phyloP scores from a whole-genome alignment of 2,797 vertebrate genomes.

The Discoglossus pictus region DNA sequence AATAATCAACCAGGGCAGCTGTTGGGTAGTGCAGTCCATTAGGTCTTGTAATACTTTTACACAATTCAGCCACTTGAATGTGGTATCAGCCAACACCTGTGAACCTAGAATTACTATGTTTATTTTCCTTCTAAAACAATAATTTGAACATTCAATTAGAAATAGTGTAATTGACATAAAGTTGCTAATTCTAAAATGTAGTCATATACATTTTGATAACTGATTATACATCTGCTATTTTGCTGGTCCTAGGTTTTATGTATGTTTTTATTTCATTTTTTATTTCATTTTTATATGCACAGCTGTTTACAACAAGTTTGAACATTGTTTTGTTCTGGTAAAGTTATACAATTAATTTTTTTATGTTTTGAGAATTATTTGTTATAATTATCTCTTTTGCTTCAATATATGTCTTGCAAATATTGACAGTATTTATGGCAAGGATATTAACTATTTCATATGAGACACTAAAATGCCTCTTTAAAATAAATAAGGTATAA shows the following conservation, averaged over 20 bases:
- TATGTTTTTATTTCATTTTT: too few relatives aligned
- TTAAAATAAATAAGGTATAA: too few relatives aligned
- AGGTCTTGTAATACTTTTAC: conserved; percentile 17
- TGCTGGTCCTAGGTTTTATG: neutral
- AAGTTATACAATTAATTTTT: neutral
- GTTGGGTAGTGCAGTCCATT: conserved; percentile 30
- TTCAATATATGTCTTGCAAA: too few relatives aligned
- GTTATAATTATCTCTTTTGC: too few relatives aligned
- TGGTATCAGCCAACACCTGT: conserved; percentile 23
- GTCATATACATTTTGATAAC: conserved; percentile 6
- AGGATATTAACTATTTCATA: too few relatives aligned
- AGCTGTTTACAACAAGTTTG: conserved; percentile 12
- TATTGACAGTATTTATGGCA: too few relatives aligned
- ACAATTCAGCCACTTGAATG: conserved; percentile 24
- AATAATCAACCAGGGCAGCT: conserved; percentile 33
- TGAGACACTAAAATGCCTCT: too few relatives aligned
- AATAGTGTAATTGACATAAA: conserved; percentile 16
- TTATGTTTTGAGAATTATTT: too few relatives aligned
- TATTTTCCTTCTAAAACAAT: conserved; percentile 32
- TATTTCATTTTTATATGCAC: neutral
- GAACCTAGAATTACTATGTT: conserved; percentile 36
- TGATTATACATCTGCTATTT: conserved; percentile 35
- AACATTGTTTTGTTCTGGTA: neutral
- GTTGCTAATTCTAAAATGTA: neutral
- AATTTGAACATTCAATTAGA: conserved; percentile 27